A percentile compares a stretch with the other conserved stretches of the same genome.
Conservation (phyloP, 2,113 vertebrate genomes). For the Tursiops truncatus region DNA sequence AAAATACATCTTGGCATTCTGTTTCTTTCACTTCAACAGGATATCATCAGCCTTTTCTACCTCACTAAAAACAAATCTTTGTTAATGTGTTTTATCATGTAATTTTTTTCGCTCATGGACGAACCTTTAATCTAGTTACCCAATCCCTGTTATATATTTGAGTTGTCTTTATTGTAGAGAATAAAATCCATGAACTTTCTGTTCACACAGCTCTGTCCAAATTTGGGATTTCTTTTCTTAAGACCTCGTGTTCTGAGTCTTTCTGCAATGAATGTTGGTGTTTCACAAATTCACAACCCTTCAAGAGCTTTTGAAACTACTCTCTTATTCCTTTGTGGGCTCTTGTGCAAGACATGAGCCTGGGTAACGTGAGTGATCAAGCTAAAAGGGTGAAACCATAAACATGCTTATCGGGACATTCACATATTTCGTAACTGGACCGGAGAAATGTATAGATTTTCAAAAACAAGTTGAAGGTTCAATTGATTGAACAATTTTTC, state of each 20-base stretch:
- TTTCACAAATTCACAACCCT: conserved; percentile 68
- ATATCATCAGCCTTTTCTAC: neutral
- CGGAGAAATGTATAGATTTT: conserved; percentile 60
- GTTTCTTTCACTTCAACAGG: neutral
- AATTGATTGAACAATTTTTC: conserved; percentile 26
- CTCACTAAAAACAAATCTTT: neutral
- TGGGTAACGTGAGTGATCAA: conserved; percentile 19
- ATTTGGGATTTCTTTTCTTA: neutral
- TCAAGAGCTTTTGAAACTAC: conserved; percentile 57
- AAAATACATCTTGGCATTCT: neutral
- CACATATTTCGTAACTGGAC: conserved; percentile 54
- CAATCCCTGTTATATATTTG: neutral
- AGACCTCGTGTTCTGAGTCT: conserved; percentile 3
- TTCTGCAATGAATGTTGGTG: neutral
- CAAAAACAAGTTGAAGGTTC: conserved; percentile 59
- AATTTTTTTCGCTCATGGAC: neutral
- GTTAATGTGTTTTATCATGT: neutral
- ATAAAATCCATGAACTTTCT: neutral
- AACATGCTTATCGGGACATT: conserved; percentile 56
- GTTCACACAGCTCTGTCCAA: neutral
- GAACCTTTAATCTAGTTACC: neutral
- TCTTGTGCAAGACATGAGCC: conserved; percentile 52
- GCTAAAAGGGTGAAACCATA: conserved; percentile 63
- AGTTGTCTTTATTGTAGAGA: neutral
- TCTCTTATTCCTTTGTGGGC: conserved; percentile 73